These are phyloP conservation scores for Trematomus bernacchii DNA, from an alignment of 2,797 vertebrate genomes.

Conservation along the genomic window DNA sequence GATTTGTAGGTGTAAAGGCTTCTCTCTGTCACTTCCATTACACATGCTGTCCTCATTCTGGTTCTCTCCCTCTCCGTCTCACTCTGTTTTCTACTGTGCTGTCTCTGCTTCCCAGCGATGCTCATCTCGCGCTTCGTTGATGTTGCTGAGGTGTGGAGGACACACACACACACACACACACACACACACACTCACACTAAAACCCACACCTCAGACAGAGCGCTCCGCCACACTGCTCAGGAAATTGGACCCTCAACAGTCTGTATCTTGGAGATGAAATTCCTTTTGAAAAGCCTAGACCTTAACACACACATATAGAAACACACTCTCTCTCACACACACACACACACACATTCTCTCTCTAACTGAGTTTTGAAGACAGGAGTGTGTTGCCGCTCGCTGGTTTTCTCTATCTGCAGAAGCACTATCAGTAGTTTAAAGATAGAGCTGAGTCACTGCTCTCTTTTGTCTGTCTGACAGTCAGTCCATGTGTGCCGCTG, in stretches of 20 bases:
- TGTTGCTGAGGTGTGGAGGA: constrained; percentile 43
- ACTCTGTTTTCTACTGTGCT: constrained; percentile 23
- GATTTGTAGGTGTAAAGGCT: constrained; percentile 54
- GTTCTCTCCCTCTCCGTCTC: constrained; percentile 35
- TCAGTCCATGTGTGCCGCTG: constrained; percentile 32
- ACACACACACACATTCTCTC: constrained; percentile 7
- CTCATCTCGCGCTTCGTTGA: constrained; percentile 63
- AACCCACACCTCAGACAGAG: constrained; percentile 24
- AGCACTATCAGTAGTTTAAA: constrained; percentile 54
- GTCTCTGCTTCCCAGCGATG: constrained; percentile 27
- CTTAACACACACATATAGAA: constrained; percentile 1
- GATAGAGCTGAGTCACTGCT: constrained; percentile 38
- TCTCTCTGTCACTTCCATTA: constrained; percentile 57
- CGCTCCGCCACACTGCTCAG: constrained; percentile 49
- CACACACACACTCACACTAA: constrained; percentile 4
- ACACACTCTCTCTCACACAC: no score
- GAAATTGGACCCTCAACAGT: constrained; percentile 75
- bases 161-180: constrained; percentile 18
- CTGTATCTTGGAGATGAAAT: constrained; percentile 69
- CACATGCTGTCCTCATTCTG: constrained; percentile 53
- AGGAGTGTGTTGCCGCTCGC: constrained; percentile 31
- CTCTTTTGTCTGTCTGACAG: constrained; percentile 41
- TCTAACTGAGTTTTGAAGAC: constrained; percentile 25
- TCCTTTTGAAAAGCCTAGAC: constrained; percentile 53
- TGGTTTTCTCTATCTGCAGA: constrained; percentile 58